Base-by-base conservation (phyloP, 1,140 invertebrate species). In the Drosophila truncata region DNA sequence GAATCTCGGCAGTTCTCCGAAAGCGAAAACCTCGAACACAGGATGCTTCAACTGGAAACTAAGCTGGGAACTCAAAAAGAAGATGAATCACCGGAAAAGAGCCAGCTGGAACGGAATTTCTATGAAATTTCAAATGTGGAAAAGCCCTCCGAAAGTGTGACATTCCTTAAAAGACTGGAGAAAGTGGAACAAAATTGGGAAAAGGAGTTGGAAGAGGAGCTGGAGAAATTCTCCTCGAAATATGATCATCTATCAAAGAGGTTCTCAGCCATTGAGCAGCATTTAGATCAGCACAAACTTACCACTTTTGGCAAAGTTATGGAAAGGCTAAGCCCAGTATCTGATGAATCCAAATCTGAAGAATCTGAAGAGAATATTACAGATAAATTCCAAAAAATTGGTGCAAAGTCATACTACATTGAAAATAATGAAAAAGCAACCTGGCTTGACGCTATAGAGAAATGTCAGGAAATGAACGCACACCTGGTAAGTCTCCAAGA, bases 371-470 rank as follows among this genome's bases (percentile, higher is more conserved):
- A 29, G 9, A 2, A 11, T 3, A 13, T n/a, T n/a, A n/a, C n/a
- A n/a, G n/a, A 13, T 1, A 14, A 14, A 9, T 52, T 14, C 18
- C 11, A 14, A 4, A 5, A 4, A 7, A 14, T 35, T 35, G 50
- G 31, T 10, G 0, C 4, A 20, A 54, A 54, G 13, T 6, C 4
- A 2, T 54, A 54, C 7, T 16, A 16, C 2, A 35, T 52, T 35
- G 8, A 5, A 16, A 16, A 16, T 23, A 1, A 13, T 55, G 20
- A 23, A 11, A 23, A 10, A 11, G 0, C 0, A 0, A 13, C 3
- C 10, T 54, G 50, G 50, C 0, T 0, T 5, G 2, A 0, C 0
- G 29, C 50, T 16, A 0, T 33, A 1, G 0, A 0, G 1, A n/a
- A 55, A 37, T 55, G 52, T 55, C 0, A 1, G 2, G 0, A 25